These are phyloP conservation scores for Mustela lutreola DNA, from an alignment of 2,113 vertebrate species.

Conservation along the genomic window DNA sequence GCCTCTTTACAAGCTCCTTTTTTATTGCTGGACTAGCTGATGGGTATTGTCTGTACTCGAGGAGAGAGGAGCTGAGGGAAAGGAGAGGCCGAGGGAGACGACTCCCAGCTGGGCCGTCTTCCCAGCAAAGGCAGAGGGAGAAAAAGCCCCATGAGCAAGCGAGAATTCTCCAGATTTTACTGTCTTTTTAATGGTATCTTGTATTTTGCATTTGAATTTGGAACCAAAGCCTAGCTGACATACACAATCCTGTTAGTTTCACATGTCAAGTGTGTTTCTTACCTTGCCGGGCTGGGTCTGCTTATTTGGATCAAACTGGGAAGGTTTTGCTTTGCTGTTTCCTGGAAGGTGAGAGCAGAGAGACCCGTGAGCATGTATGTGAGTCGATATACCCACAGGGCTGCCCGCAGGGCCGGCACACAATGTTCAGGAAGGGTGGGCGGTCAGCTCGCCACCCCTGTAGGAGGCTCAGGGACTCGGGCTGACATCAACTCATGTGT, in stretches of 20 bases:
- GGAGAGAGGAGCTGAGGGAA: neutral
- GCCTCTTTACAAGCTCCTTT: neutral
- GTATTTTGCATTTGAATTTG: neutral
- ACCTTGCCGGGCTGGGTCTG: slow-evolving; percentile 87
- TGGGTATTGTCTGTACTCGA: neutral
- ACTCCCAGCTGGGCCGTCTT: neutral
- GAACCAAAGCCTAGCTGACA: neutral
- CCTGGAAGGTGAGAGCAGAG: slow-evolving; percentile 78
- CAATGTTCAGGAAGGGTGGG: rapidly evolving
- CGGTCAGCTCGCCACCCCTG: rapidly evolving
- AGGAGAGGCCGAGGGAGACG: neutral
- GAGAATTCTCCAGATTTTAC: neutral
- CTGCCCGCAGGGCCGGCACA: rapidly evolving
- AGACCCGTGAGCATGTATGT: neutral
- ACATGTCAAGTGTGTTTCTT: neutral
- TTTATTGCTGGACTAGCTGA: neutral
- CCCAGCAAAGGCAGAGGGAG: neutral
- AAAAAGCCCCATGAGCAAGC: rapidly evolving
- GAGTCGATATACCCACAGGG: rapidly evolving
- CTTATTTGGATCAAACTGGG: slow-evolving; percentile 94
- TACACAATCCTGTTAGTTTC: neutral
- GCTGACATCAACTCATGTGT: rapidly evolving
- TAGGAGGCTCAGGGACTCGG: rapidly evolving
- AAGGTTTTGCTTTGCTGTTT: slow-evolving; percentile 88
- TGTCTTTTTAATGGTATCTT: neutral